These are phyloP conservation scores for Drosophila parabipectinata DNA, from an alignment of 1,140 invertebrate species.

Conservation along the genomic window DNA sequence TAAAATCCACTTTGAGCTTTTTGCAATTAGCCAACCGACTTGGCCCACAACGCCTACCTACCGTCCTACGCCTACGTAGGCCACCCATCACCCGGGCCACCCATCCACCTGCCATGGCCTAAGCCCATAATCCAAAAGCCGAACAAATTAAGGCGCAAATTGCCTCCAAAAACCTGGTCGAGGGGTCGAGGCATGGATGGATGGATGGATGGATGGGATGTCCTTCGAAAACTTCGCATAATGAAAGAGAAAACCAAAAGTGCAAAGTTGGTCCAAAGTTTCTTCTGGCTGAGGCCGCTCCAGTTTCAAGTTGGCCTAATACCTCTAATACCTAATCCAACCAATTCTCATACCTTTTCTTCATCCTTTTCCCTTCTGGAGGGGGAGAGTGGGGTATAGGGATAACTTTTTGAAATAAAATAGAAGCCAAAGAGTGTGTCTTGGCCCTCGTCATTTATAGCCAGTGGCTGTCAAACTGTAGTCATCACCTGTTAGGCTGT, in stretches of 20 bases:
- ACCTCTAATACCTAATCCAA: conserved; percentile 6
- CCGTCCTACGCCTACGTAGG: too few species aligned
- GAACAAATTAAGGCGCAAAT: conserved; percentile 72
- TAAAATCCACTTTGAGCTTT: conserved; percentile 59
- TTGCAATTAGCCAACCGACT: conserved; percentile 56
- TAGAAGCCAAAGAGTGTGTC: background rate
- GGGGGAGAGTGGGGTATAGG: too few species aligned
- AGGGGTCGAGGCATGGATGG: too few species aligned
- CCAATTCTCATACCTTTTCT: background rate
- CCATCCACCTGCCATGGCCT: background rate
- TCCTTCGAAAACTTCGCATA: conserved; percentile 12
- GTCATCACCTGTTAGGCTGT: background rate
- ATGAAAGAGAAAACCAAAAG: conserved; percentile 51
- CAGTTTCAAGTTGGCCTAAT: conserved; percentile 25
- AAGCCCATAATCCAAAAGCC: conserved; percentile 67
- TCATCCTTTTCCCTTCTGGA: background rate
- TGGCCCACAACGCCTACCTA: background rate
- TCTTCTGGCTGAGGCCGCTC: conserved; percentile 23
- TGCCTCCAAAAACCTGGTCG: conserved; percentile 43
- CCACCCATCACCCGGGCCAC: too few species aligned
- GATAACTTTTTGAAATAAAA: conserved; percentile 50
- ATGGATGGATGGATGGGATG: too few species aligned
- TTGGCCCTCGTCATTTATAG: background rate
- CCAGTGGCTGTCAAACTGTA: background rate
- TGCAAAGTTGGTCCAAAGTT: conserved; percentile 53